A percentile compares a stretch with the other conserved stretches of the same genome.
These are phyloP conservation scores for Periophthalmus modestus DNA, from an alignment of 2,113 vertebrate species.

Conservation along the genomic window DNA sequence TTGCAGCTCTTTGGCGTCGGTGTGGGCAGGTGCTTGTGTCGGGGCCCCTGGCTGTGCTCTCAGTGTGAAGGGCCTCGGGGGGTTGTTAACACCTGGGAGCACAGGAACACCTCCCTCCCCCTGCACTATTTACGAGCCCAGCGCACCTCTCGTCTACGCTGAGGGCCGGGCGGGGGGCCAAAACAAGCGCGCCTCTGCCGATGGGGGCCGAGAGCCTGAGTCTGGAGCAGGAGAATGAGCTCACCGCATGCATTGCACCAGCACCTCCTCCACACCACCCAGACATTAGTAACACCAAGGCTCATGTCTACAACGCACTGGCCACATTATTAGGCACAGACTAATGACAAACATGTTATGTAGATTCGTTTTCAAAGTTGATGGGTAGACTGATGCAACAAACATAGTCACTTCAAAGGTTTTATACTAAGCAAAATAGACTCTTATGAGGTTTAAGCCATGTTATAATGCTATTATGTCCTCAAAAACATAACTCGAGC, in stretches of 20 bases:
- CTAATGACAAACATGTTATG: neutral
- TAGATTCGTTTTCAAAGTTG: too few relatives aligned
- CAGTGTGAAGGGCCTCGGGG: constrained; percentile 48
- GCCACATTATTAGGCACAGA: neutral
- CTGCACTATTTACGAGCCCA: constrained; percentile 45
- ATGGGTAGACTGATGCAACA: too few relatives aligned
- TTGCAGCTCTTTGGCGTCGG: neutral
- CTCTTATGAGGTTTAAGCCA: too few relatives aligned
- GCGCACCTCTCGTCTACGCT: constrained; percentile 32
- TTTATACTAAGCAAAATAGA: too few relatives aligned
- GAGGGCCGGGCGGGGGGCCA: constrained; percentile 57
- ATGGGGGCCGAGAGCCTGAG: constrained; percentile 60
- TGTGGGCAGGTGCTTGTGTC: constrained; percentile 45
- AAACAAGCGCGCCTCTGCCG: constrained; percentile 59
- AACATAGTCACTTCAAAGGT: too few relatives aligned
- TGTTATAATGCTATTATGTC: too few relatives aligned
- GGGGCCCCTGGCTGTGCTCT: constrained; percentile 42
- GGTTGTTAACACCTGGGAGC: constrained; percentile 64
- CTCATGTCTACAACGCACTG: neutral
- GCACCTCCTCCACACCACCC: constrained; percentile 38
- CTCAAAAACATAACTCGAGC: too few relatives aligned
- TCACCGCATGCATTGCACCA: constrained; percentile 32
- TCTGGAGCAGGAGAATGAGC: constrained; percentile 72
- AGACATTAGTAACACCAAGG: neutral
- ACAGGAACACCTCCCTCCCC: constrained; percentile 50